Evolutionary conservation across 2,113 vertebrate species (phyloP).

Genomic region (Chaetops frenatus): DNA sequence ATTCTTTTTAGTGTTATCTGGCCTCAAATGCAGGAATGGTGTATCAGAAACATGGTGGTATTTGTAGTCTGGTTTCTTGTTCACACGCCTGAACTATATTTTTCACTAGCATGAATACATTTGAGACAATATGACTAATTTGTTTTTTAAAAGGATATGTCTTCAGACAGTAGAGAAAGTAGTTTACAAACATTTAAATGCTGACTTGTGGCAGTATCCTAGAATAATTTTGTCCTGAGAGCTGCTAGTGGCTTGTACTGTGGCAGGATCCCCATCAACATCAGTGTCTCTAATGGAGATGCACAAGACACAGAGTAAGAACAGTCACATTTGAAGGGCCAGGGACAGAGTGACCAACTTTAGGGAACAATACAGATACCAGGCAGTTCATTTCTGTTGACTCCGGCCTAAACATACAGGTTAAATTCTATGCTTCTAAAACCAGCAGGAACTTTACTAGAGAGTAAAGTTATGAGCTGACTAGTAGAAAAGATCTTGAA

Average conservation of each 20-base stretch:
- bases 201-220: not conserved
- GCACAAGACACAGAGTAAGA: not conserved
- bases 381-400: not conserved
- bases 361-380: not conserved
- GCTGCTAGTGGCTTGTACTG: not conserved
- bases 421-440: not conserved
- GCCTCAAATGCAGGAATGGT: not conserved
- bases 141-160: not conserved
- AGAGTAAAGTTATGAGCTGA: not conserved
- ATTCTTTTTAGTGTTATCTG: not conserved
- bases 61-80: not conserved
- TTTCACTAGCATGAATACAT: not conserved
- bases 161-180: not conserved
- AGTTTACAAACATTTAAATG: not conserved
- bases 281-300: not conserved
- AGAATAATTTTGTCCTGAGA: not conserved
- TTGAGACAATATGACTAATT: not conserved
- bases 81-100: not conserved
- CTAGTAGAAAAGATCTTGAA: not conserved
- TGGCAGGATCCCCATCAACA: not conserved
- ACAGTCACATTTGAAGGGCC: not conserved
- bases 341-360: not conserved
- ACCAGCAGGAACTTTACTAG: not conserved
- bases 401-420: accelerated
- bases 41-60: not conserved